Conservation (phyloP, 1,140 invertebrate species). For the Drosophila willistoni region DNA sequence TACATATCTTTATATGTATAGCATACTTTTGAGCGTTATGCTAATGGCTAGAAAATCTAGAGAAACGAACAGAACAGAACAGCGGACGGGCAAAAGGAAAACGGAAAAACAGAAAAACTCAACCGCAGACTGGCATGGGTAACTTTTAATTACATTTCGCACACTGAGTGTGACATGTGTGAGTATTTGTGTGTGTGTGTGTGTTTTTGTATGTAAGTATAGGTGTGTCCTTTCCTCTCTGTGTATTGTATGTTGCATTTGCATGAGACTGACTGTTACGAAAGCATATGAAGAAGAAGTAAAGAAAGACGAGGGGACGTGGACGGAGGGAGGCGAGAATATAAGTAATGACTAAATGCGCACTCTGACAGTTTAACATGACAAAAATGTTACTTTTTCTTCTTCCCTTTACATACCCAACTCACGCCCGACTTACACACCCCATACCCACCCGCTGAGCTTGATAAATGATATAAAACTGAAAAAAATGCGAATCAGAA, state of each 20-base stretch:
- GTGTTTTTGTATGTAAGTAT: not conserved
- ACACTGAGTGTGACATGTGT: slow-evolving; percentile 54
- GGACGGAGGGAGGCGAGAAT: slow-evolving; percentile 24
- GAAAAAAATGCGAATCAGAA: slow-evolving; percentile 18
- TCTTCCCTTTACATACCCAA: slow-evolving; percentile 49
- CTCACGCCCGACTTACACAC: slow-evolving; percentile 19
- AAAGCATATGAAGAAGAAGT: slow-evolving; percentile 26
- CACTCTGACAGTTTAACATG: slow-evolving; percentile 80
- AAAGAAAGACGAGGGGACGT: too few species aligned
- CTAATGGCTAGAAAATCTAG: slow-evolving; percentile 48
- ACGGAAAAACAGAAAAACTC: slow-evolving; percentile 44
- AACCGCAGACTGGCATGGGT: slow-evolving; percentile 72
- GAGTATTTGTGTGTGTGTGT: slow-evolving; percentile 28
- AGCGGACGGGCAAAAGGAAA: slow-evolving; percentile 4
- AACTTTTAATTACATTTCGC: slow-evolving; percentile 77
- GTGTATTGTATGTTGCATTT: slow-evolving; percentile 49
- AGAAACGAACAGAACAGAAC: not conserved
- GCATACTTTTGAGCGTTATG: slow-evolving; percentile 72
- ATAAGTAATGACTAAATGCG: slow-evolving; percentile 81
- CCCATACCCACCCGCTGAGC: slow-evolving; percentile 41
- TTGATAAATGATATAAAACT: slow-evolving; percentile 72
- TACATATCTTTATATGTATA: slow-evolving; percentile 12
- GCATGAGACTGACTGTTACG: slow-evolving; percentile 57
- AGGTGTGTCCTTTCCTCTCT: slow-evolving; percentile 4
- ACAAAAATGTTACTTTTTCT: slow-evolving; percentile 75